Evolutionary conservation across 2,113 vertebrate species (phyloP).

Genomic region (Geothlypis trichas): DNA sequence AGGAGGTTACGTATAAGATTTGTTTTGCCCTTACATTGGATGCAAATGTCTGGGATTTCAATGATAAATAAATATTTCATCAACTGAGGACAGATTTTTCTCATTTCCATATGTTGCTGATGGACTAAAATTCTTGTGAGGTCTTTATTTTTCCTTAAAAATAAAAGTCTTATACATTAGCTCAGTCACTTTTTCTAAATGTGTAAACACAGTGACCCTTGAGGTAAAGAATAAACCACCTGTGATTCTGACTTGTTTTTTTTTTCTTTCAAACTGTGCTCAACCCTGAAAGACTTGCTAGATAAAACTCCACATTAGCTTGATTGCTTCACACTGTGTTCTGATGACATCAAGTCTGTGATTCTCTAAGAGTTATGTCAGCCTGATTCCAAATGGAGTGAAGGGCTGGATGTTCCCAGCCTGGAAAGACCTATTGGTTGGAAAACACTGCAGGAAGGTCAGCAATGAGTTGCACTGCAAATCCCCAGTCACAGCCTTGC

Average conservation of each 20-base stretch:
- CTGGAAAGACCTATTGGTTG: background rate
- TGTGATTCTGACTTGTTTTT: background rate
- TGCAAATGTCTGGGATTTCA: conserved; percentile 59
- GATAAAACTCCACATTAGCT: conserved; percentile 37
- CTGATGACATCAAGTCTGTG: background rate
- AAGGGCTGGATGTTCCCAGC: conserved; percentile 8
- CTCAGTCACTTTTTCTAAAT: conserved; percentile 1
- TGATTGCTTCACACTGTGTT: conserved; percentile 11
- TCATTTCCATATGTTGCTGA: conserved; percentile 23
- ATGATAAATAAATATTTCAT: conserved; percentile 61
- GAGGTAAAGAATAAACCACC: conserved; percentile 7
- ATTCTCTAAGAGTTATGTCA: conserved; percentile 24
- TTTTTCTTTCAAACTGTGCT: background rate
- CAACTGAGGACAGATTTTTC: conserved; percentile 31
- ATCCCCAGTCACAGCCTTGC: background rate
- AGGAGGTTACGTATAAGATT: conserved; percentile 57
- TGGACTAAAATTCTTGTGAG: conserved; percentile 20
- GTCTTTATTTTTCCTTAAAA: conserved; percentile 17
- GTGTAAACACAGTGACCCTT: background rate
- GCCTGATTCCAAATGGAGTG: background rate
- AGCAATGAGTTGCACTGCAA: background rate
- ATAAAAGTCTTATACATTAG: background rate
- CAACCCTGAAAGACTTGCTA: background rate
- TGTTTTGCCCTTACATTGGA: conserved; percentile 54
- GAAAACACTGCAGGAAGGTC: background rate